Conservation (phyloP, 2,797 vertebrate species). For the Coranthus polyacanthus region DNA sequence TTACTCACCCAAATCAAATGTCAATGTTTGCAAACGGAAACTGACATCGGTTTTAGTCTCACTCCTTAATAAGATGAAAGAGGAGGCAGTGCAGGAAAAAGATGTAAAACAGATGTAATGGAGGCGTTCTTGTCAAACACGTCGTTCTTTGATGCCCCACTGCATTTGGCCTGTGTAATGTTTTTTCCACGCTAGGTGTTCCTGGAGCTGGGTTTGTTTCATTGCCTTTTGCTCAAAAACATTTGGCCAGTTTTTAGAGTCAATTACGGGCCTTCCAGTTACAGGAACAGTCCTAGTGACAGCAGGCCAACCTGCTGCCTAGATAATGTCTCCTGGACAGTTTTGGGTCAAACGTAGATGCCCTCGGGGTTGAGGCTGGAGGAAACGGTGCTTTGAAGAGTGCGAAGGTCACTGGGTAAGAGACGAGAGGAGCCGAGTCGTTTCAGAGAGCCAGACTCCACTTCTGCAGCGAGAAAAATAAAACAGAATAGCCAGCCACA, state of each 20-base stretch:
- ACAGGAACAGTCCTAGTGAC: neutral
- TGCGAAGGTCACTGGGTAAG: constrained; percentile 91
- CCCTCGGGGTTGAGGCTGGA: constrained; percentile 95
- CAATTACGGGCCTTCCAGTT: neutral
- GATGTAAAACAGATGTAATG: constrained; percentile 16
- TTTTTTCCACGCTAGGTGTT: neutral
- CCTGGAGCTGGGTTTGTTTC: neutral
- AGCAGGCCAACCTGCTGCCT: neutral
- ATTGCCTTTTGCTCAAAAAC: constrained; percentile 19
- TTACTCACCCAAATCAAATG: constrained; percentile 8
- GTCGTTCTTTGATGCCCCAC: constrained; percentile 1
- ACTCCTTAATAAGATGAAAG: constrained; percentile 11
- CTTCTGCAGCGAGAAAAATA: constrained; percentile 60
- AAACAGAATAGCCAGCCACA: neutral
- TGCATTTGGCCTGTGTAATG: constrained; percentile 11
- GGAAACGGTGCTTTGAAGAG: constrained; percentile 89
- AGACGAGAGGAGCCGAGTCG: constrained; percentile 90
- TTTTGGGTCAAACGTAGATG: constrained; percentile 93
- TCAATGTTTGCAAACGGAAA: constrained; percentile 29
- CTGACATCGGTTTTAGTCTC: constrained; percentile 62
- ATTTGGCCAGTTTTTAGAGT: constrained; percentile 18
- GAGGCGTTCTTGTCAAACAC: no score
- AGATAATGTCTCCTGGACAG: constrained; percentile 1
- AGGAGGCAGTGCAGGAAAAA: constrained; percentile 43
- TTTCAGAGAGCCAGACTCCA: constrained; percentile 90